These are phyloP conservation scores for Phrynocephalus guinanensis DNA, from an alignment of 2,797 vertebrate species.

Conservation along the genomic window DNA sequence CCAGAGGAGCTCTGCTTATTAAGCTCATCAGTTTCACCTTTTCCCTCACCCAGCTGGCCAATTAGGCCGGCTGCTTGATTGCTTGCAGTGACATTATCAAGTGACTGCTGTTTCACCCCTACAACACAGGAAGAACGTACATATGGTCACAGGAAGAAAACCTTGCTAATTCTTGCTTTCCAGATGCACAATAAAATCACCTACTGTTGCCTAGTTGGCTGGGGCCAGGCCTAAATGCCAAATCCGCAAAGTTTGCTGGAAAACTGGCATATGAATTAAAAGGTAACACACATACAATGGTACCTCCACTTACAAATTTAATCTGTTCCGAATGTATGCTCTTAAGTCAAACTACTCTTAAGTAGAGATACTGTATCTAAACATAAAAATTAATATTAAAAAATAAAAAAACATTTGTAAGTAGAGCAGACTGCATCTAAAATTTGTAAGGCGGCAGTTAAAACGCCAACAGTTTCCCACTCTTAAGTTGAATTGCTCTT, in stretches of 20 bases:
- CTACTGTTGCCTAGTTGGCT: neutral
- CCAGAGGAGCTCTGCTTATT: constrained; percentile 15
- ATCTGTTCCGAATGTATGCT: too few species aligned
- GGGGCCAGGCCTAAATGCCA: neutral
- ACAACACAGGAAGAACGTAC: constrained; percentile 9
- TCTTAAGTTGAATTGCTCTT: too few species aligned
- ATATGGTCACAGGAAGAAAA: neutral
- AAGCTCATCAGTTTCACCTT: constrained; percentile 22
- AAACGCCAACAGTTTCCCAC: too few species aligned
- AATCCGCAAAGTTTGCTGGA: neutral
- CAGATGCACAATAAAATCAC: neutral
- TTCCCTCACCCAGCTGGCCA: constrained; percentile 18
- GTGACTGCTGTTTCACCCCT: constrained; percentile 5
- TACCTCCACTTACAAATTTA: too few species aligned
- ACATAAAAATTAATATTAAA: too few species aligned
- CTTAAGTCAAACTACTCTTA: too few species aligned
- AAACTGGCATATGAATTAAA: neutral
- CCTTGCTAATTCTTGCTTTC: neutral
- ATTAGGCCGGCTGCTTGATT: constrained; percentile 41
- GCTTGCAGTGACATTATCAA: constrained; percentile 42
- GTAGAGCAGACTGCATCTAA: too few species aligned
- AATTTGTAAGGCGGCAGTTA: too few species aligned
- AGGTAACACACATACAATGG: neutral
- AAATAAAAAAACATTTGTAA: too few species aligned
- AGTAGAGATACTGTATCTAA: too few species aligned